Evolutionary conservation across 2,113 vertebrate genomes (phyloP).

Genomic region (Paramormyrops kingsleyae): DNA sequence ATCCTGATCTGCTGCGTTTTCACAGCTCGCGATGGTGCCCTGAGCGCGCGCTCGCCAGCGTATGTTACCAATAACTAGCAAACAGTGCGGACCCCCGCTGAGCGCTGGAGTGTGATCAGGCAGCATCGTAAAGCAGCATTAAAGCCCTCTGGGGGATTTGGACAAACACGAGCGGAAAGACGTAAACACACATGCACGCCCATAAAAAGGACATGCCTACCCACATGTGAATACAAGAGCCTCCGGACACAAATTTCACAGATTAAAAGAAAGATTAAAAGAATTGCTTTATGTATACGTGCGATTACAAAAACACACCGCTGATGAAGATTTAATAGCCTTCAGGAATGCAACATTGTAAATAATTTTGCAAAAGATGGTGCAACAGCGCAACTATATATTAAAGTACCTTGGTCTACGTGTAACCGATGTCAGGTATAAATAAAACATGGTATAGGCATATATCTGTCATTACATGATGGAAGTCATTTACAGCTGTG

Average conservation of each 20-base stretch:
- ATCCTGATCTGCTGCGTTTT: background rate
- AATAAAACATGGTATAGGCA: background rate
- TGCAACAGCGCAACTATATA: background rate
- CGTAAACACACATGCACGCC: background rate
- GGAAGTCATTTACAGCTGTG: background rate
- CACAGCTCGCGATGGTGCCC: background rate
- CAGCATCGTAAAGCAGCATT: background rate
- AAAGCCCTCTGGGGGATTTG: background rate
- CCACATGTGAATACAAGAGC: background rate
- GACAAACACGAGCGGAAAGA: background rate
- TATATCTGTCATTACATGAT: background rate
- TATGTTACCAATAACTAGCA: background rate
- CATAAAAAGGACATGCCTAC: background rate
- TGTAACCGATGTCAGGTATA: background rate
- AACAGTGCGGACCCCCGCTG: slow-evolving; percentile 22
- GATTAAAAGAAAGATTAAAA: background rate
- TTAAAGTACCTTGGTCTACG: background rate
- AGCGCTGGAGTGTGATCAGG: slow-evolving; percentile 17
- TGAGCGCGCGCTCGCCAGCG: background rate
- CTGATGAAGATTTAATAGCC: background rate
- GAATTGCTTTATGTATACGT: background rate
- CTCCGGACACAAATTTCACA: background rate
- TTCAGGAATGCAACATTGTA: background rate
- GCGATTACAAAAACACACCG: background rate
- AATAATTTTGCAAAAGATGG: background rate